These are phyloP conservation scores for Merops nubicus DNA, from an alignment of 2,113 vertebrate genomes.

Conservation along the genomic window DNA sequence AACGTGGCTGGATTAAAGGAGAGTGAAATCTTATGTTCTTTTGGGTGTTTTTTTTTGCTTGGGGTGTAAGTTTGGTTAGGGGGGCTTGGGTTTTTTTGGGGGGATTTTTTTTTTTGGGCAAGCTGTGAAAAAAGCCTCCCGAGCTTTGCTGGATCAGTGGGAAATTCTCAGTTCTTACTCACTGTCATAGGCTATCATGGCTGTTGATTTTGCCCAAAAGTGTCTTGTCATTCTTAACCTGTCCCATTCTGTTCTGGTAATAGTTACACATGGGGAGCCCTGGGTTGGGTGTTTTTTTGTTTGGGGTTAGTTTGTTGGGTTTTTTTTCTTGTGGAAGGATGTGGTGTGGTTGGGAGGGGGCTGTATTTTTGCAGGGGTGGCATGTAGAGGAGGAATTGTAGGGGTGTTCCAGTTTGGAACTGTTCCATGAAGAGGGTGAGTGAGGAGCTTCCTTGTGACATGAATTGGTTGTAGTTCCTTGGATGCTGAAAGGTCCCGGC, in stretches of 20 bases:
- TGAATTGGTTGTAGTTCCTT: not conserved
- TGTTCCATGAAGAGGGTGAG: not conserved
- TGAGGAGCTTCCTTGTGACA: not conserved
- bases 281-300: not conserved
- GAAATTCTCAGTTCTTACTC: not conserved
- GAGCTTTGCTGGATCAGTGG: not conserved
- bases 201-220: not conserved
- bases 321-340: not conserved
- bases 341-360: too few relatives aligned
- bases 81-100: too few relatives aligned
- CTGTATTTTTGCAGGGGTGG: not conserved
- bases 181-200: not conserved
- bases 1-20: not conserved
- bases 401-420: not conserved
- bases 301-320: accelerated
- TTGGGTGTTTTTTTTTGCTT: not conserved
- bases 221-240: not conserved
- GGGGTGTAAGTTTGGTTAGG: too few relatives aligned
- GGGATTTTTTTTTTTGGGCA: too few relatives aligned
- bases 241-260: not conserved
- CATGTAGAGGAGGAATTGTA: not conserved
- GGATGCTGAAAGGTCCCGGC: not conserved
- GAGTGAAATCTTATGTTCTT: not conserved
- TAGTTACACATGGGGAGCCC: not conserved
- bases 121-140: not conserved